Evolutionary conservation across 1,140 invertebrate species (phyloP).

Genomic region (Phymorhynchus buccinoides): DNA sequence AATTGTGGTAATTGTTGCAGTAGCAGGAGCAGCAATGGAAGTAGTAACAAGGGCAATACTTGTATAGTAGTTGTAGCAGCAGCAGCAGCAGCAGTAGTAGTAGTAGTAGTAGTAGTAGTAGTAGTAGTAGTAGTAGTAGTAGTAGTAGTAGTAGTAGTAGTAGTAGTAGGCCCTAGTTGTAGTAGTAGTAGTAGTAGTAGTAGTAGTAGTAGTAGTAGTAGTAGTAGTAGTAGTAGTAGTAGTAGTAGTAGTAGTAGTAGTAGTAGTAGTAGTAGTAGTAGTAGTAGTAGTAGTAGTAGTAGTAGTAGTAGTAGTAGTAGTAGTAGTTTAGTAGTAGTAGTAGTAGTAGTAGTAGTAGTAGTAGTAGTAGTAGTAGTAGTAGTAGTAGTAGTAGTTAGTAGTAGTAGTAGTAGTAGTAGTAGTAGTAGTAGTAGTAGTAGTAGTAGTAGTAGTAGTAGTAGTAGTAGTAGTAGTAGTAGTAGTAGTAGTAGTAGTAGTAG

Average conservation of each 20-base stretch:
- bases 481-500: constrained; percentile 40
- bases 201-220: constrained; percentile 25
- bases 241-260: constrained; percentile 24
- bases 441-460: constrained; percentile 16
- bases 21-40: no score
- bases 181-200: constrained; percentile 34
- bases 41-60: no score
- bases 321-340: no score
- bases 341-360: no score
- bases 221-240: constrained; percentile 29
- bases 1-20: no score
- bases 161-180: no score
- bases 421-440: constrained; percentile 31
- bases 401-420: constrained; percentile 44
- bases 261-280: constrained; percentile 8
- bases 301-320: no score
- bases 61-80: no score
- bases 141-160: constrained; percentile 29
- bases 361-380: neutral
- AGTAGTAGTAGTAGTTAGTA: no score
- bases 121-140: constrained; percentile 28
- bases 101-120: constrained; percentile 4
- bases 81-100: neutral
- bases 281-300: neutral
- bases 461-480: neutral